Evolutionary conservation across 1,140 invertebrate genomes (phyloP), one percentile per base, ranked within the genome.

Genomic region (Orchestia grillus): DNA sequence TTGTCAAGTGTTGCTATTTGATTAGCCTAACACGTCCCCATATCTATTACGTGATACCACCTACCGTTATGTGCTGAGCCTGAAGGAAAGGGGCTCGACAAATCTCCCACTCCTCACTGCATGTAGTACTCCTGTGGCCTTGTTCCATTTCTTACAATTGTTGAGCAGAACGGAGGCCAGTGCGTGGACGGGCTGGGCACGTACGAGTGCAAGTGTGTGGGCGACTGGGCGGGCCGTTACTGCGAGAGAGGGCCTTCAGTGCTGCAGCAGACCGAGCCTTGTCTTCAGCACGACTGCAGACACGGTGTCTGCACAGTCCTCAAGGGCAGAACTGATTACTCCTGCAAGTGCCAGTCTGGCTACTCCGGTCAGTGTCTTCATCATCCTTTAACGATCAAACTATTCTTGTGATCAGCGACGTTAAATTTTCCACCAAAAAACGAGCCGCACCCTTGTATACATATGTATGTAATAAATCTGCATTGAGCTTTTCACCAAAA

Each of bases 261-360:
- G 36, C 95, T 99, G 97, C 98, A 98, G 42, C 98, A 99, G 97
- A 99, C 99, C n/a, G 99, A 99, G 97, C 99, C 99, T 19, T 99
- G 99, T 97, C 98, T 99, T 97, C 98, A 99, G 97, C 99, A 99
- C 97, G 99, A 99, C 97, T 99, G 99, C 97, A 98, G 99, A 97
- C 99, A 99, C 97, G 99, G 99, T 95, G 98, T 99, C 43, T 99
- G 99, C 98, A 99, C 99, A 97, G 98, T 99, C 97, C 99, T 98
- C 87, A 97, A 98, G 97, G 97, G 98, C 96, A 98, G 98, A 97
- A 98, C 98, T 97, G 99, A 99, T 97, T 99, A 99, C 97, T 98
- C 99, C 96, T 99, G 99, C 98, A 99, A 99, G 98, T 99, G 99
- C 98, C 98, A 99, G 97, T 98, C 99, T 92, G 99, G 99, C 96